Base-by-base conservation (phyloP, 2,797 vertebrate genomes). In the Poeciliopsis paucimaculata region DNA sequence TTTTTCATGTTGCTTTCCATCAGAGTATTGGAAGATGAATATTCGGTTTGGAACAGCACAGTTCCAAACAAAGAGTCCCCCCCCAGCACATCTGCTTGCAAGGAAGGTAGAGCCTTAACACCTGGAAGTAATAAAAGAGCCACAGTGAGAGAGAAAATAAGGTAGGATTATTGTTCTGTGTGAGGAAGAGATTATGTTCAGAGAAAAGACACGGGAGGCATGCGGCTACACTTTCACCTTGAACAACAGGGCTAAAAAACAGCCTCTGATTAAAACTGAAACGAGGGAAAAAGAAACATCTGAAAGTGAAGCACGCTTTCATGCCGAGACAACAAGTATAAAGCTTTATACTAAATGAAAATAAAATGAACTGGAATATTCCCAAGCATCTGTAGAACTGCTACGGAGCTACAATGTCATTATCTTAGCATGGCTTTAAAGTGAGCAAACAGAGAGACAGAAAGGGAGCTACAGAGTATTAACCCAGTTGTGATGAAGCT, bases 81-180 rank as follows among this genome's bases (percentile, higher is more conserved):
- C 31, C 46, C 18, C 31, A 85, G 90, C 89, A 94, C 93, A 94
- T 94, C 92, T 96, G 94, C 91, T 93, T 91, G 88, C 36, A 85
- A 93, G 90, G 77, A 81, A 93, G 92, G 91, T 84, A 77, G 86
- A 87, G 91, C 91, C 92, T 91, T 94, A 93, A 94, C 95, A 96
- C 95, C 95, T 96, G 95, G 94, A 95, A 95, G 88, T 92, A 95
- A 95, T 95, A 95, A 95, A 95, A 91, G 87, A 84, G 92, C 92
- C 92, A 90, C 91, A 91, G 64, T 87, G 86, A 86, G 90, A 90
- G 89, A 94, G 90, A 94, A 94, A 95, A 94, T 93, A 94, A 93
- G 92, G 91, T 88, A 92, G 94, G 92, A 94, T 93, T 94, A 95
- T 95, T 95, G 95, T 95, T 95, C 89, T 92, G 88, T 94, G 92